Conservation (phyloP, 2,797 vertebrate genomes). For the Siniperca undulata region DNA sequence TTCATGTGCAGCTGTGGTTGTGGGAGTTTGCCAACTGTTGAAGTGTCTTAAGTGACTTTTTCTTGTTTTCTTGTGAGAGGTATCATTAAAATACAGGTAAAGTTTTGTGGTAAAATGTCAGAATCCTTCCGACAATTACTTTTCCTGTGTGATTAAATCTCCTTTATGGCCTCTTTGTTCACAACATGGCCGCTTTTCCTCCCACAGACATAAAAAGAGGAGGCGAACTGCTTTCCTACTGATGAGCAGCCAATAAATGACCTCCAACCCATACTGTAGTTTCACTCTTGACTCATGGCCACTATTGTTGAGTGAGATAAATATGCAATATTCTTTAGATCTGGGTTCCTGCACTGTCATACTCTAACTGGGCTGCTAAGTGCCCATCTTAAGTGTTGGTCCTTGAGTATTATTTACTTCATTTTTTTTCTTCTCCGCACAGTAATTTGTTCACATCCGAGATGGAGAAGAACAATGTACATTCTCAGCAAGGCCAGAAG, state of each 20-base stretch:
- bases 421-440: not conserved
- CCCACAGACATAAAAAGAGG: slow-evolving; percentile 13
- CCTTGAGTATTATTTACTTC: not conserved
- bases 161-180: slow-evolving; percentile 19
- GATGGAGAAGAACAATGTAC: not conserved
- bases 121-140: slow-evolving; percentile 27
- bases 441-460: not conserved
- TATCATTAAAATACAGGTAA: slow-evolving; percentile 46
- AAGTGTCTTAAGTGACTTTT: slow-evolving; percentile 13
- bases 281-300: slow-evolving; percentile 15
- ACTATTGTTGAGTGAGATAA: slow-evolving; percentile 11
- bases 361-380: not conserved
- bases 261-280: not conserved
- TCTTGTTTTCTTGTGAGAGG: slow-evolving; percentile 1
- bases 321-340: slow-evolving; percentile 11
- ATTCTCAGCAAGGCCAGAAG: not conserved
- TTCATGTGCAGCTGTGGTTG: not conserved
- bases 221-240: not conserved
- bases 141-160: slow-evolving; percentile 40
- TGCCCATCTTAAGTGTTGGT: not conserved
- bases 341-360: not conserved
- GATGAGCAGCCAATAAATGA: slow-evolving; percentile 10
- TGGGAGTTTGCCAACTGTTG: slow-evolving; percentile 26
- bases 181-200: slow-evolving; percentile 13
- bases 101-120: slow-evolving; percentile 50